These are phyloP conservation scores for Notothenia coriiceps DNA, from an alignment of 2,113 vertebrate genomes.

Conservation along the genomic window DNA sequence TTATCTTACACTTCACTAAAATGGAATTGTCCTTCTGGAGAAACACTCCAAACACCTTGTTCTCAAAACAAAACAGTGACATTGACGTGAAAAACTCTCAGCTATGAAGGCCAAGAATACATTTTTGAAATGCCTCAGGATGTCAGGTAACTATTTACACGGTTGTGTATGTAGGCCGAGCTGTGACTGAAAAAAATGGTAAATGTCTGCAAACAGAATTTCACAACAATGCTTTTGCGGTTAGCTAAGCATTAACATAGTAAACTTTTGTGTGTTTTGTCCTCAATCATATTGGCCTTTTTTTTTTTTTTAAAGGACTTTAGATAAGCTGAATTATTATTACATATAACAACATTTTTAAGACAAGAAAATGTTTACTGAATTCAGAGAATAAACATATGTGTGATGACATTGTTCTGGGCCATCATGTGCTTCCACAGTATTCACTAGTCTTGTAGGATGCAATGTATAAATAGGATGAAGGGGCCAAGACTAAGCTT, in stretches of 20 bases:
- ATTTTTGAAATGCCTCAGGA: conserved; percentile 21
- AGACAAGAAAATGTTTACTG: neutral
- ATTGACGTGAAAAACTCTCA: neutral
- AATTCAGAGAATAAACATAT: neutral
- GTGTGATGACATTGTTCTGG: neutral
- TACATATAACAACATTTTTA: neutral
- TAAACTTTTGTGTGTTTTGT: conserved; percentile 2
- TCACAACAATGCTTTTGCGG: conserved; percentile 3
- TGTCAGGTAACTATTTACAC: conserved; percentile 5
- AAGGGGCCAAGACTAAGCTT: neutral
- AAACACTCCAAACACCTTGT: neutral
- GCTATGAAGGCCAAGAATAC: neutral
- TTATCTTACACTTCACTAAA: neutral
- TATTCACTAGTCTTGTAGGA: conserved; percentile 17
- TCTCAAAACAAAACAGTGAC: neutral
- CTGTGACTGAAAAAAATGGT: conserved; percentile 6
- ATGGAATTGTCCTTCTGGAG: neutral
- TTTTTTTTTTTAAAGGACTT: neutral
- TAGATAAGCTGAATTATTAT: neutral
- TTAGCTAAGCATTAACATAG: neutral
- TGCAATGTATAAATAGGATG: conserved; percentile 22
- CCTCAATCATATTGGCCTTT: neutral
- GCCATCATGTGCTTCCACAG: neutral
- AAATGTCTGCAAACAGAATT: conserved; percentile 24
- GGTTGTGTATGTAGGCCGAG: neutral